Conservation (phyloP, 2,888 invertebrate genomes). For the Rhimphoctona megacephalus region DNA sequence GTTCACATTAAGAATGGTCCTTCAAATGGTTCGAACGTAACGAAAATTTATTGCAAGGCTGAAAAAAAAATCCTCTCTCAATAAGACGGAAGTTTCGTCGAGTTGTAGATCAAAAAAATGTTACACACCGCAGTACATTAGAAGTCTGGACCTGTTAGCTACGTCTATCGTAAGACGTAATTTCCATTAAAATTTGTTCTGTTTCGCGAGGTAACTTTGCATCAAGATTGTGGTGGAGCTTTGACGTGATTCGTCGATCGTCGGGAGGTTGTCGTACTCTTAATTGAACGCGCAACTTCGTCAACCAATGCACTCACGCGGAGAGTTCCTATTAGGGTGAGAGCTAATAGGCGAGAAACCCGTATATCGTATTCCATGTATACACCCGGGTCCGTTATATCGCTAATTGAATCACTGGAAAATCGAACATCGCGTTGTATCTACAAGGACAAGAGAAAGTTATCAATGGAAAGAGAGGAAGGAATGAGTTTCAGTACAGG, state of each 20-base stretch:
- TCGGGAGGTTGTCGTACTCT: conserved; percentile 40
- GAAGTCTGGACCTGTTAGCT: background rate
- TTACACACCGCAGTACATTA: background rate
- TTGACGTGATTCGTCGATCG: conserved; percentile 29
- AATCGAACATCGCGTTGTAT: conserved; percentile 46
- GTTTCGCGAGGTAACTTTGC: conserved; percentile 7
- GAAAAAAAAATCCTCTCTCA: background rate
- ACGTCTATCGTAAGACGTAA: background rate
- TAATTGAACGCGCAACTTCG: conserved; percentile 61
- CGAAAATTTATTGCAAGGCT: background rate
- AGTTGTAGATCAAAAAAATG: background rate
- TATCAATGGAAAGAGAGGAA: background rate
- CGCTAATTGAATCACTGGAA: conserved; percentile 48
- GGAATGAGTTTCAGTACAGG: background rate
- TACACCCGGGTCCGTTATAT: conserved; percentile 12
- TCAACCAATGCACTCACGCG: conserved; percentile 46
- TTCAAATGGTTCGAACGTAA: background rate
- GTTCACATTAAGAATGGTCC: background rate
- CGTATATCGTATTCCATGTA: conserved; percentile 21
- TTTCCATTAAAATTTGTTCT: conserved; percentile 1
- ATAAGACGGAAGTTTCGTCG: background rate
- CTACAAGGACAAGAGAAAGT: conserved; percentile 32
- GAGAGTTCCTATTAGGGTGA: conserved; percentile 50
- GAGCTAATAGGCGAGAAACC: conserved; percentile 30
- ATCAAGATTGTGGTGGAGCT: conserved; percentile 22